A percentile compares a stretch with the other conserved stretches of the same genome.
phyloP scores from a whole-genome alignment of 2,113 vertebrate species.

The Periophthalmodon schlosseri region DNA sequence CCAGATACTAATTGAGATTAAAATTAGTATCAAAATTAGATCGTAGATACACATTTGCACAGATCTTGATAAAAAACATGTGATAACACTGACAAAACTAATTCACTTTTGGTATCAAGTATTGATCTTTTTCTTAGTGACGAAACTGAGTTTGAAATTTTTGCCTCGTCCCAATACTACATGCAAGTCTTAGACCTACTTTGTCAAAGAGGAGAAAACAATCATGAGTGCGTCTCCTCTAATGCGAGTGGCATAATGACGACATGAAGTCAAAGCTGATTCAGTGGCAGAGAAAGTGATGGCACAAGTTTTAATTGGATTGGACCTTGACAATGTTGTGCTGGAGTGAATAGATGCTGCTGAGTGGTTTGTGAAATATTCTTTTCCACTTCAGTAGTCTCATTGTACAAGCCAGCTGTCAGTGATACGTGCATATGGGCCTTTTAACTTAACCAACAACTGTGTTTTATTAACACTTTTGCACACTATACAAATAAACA shows the following conservation, averaged over 20 bases:
- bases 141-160: no score
- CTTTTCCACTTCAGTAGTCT: conserved; percentile 4
- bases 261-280: neutral
- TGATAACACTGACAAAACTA: no score
- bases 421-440: neutral
- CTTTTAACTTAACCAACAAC: neutral
- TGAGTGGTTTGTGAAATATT: conserved; percentile 3
- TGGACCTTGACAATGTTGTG: conserved; percentile 1
- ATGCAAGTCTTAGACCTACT: neutral
- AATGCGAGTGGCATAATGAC: neutral
- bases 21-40: no score
- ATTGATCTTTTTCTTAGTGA: no score
- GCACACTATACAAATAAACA: neutral
- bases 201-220: neutral
- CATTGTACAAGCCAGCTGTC: conserved; percentile 8
- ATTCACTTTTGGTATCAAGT: no score
- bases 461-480: neutral
- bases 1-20: no score
- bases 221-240: neutral
- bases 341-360: neutral
- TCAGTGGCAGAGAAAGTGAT: neutral
- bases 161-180: no score
- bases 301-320: neutral
- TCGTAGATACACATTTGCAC: no score
- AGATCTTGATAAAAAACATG: no score